phyloP scores from a whole-genome alignment of 2,113 vertebrate genomes.

The Noctilio leporinus region DNA sequence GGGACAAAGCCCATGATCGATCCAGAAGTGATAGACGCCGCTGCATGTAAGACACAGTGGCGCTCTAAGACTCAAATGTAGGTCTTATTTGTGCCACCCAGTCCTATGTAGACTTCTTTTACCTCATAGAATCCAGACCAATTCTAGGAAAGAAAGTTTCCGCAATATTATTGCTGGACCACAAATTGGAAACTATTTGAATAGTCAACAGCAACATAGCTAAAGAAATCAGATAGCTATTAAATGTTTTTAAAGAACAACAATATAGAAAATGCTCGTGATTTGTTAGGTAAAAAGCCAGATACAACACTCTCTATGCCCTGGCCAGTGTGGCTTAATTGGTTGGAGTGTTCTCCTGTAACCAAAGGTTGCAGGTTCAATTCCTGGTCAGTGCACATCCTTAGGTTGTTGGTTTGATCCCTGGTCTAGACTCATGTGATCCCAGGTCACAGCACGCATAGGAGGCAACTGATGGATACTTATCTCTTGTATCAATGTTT shows the following conservation, averaged over 20 bases:
- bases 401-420: no score
- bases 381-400: no score
- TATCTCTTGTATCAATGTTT: no score
- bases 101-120: not conserved
- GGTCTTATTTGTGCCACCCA: not conserved
- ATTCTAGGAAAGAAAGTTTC: not conserved
- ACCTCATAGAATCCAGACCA: not conserved
- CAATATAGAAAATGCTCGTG: not conserved
- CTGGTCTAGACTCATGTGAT: no score
- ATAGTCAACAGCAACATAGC: not conserved
- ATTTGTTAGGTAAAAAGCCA: not conserved
- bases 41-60: fast-evolving
- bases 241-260: not conserved
- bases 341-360: no score
- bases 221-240: not conserved
- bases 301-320: not conserved
- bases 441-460: no score
- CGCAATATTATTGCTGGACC: not conserved
- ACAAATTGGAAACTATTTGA: not conserved
- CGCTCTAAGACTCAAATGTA: not conserved
- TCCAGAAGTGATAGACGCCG: not conserved
- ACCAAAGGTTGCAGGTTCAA: no score
- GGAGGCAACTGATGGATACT: no score
- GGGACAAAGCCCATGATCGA: not conserved
- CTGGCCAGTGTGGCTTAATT: no score